Conservation (phyloP, 2,888 invertebrate species). For the Liposcelis brunnea region DNA sequence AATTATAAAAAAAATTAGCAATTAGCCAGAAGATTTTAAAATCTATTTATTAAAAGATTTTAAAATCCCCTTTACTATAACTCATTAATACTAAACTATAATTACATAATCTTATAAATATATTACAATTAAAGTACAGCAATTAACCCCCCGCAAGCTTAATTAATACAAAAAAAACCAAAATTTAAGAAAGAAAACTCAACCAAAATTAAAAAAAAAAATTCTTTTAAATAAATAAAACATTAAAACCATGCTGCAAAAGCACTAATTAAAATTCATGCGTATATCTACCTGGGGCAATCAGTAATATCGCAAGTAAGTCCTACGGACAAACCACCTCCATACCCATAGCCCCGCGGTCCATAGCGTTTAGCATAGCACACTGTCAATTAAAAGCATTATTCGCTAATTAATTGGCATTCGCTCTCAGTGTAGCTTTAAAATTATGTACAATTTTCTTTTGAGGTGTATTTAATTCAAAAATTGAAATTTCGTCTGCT, state of each 20-base stretch:
- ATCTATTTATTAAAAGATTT: too few relatives aligned
- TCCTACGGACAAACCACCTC: slow-evolving; percentile 69
- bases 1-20: too few relatives aligned
- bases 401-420: neutral
- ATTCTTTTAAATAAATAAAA: slow-evolving; percentile 5
- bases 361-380: slow-evolving; percentile 95
- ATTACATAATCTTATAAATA: too few relatives aligned
- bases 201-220: neutral
- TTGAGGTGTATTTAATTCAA: slow-evolving; percentile 11
- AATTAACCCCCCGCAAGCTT: too few relatives aligned
- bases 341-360: slow-evolving; percentile 84
- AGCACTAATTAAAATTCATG: too few relatives aligned
- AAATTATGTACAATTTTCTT: slow-evolving; percentile 1
- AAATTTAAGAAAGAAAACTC: too few relatives aligned
- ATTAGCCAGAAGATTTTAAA: too few relatives aligned
- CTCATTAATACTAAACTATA: too few relatives aligned
- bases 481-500: too few relatives aligned
- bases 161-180: neutral
- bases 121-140: too few relatives aligned
- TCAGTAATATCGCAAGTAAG: slow-evolving; percentile 73
- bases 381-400: slow-evolving; percentile 34
- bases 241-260: neutral
- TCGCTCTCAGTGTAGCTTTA: neutral
- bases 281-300: slow-evolving; percentile 17
- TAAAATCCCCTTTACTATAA: too few relatives aligned